Evolutionary conservation across 2,797 vertebrate genomes (phyloP).

Genomic region (Epinephelus coioides): DNA sequence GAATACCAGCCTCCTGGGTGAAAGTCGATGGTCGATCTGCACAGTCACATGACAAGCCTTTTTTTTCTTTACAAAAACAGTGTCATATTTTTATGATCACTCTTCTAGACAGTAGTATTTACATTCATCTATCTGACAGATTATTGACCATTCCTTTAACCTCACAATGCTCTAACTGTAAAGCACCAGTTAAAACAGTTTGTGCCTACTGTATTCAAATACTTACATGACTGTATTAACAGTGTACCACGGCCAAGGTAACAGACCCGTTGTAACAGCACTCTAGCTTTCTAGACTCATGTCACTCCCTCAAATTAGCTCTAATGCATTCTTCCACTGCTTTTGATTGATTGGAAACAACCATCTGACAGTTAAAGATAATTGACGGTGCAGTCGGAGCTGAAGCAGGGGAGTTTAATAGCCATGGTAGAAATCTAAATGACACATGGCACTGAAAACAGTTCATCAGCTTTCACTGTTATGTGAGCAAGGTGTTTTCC

Average conservation of each 20-base stretch:
- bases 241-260: neutral
- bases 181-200: conserved; percentile 27
- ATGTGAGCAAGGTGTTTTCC: conserved; percentile 19
- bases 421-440: neutral
- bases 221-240: conserved; percentile 7
- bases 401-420: neutral
- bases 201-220: neutral
- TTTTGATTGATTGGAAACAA: conserved; percentile 17
- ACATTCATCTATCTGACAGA: neutral
- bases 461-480: conserved; percentile 17
- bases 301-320: neutral
- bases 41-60: too few relatives aligned
- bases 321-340: neutral
- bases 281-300: neutral
- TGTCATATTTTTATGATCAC: conserved; percentile 4
- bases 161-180: neutral
- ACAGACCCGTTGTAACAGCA: neutral
- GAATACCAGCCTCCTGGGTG: too few relatives aligned
- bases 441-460: conserved; percentile 17
- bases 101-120: neutral
- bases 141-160: neutral
- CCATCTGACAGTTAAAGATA: conserved; percentile 4
- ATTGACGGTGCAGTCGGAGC: neutral
- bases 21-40: too few relatives aligned
- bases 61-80: too few relatives aligned